Evolutionary conservation across 2,888 invertebrate genomes (phyloP).

Genomic region (Synanthedon myopaeformis): DNA sequence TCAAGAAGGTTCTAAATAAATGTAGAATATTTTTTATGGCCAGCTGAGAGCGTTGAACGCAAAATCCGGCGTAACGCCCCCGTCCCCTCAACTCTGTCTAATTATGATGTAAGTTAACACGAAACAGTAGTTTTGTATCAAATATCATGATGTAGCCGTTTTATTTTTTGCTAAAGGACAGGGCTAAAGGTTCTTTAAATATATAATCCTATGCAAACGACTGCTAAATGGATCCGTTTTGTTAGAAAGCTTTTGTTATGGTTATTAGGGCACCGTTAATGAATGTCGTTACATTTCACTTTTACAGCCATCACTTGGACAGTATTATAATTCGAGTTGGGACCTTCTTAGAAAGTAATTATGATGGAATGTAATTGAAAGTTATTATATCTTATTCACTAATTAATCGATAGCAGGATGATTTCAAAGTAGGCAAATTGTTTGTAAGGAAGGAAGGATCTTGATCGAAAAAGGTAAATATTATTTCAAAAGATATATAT

Average conservation of each 20-base stretch:
- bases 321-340: not conserved
- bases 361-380: too few species aligned
- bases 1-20: too few species aligned
- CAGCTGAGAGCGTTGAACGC: too few species aligned
- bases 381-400: too few species aligned
- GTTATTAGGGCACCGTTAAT: slow-evolving; percentile 14
- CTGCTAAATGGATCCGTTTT: slow-evolving; percentile 13
- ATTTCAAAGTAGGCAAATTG: too few species aligned
- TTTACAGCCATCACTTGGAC: not conserved
- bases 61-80: not conserved
- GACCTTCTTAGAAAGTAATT: not conserved
- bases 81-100: slow-evolving; percentile 16
- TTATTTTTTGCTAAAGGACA: slow-evolving; percentile 34
- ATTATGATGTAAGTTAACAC: slow-evolving; percentile 47
- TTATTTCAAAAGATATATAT: too few species aligned
- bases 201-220: slow-evolving; percentile 22
- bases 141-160: slow-evolving; percentile 16
- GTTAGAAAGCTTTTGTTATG: slow-evolving; percentile 17
- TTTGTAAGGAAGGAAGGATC: too few species aligned
- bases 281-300: slow-evolving; percentile 6
- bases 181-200: slow-evolving; percentile 18
- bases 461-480: too few species aligned
- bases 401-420: too few species aligned
- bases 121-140: slow-evolving; percentile 33
- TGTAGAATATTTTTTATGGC: too few species aligned